Evolutionary conservation across 2,113 vertebrate species (phyloP).

Genomic region (Cavia aperea): DNA sequence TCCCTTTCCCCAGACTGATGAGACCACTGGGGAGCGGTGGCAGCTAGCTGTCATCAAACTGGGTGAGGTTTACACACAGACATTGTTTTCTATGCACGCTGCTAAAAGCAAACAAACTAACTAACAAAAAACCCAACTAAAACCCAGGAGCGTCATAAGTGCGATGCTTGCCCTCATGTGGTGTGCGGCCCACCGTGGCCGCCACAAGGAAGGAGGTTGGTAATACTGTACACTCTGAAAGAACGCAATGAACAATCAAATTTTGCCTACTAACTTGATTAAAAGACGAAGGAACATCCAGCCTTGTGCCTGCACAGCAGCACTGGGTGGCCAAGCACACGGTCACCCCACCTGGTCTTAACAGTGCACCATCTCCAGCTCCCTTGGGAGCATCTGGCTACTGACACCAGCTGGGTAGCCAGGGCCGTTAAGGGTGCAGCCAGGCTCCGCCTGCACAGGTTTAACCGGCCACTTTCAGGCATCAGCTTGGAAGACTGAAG

Average conservation of each 20-base stretch:
- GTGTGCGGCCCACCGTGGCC: neutral
- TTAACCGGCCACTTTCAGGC: no score
- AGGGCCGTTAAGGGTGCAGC: accelerated
- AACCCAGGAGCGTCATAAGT: neutral
- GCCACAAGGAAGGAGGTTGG: neutral
- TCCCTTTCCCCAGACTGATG: neutral
- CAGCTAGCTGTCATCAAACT: neutral
- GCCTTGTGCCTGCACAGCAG: accelerated
- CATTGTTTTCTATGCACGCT: neutral
- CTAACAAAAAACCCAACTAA: neutral
- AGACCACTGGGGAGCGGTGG: accelerated
- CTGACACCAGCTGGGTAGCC: accelerated
- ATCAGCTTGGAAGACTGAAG: neutral
- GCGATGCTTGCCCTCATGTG: accelerated
- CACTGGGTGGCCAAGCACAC: neutral
- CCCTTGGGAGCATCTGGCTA: neutral
- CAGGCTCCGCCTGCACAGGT: neutral
- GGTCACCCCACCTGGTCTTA: accelerated
- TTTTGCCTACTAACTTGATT: neutral
- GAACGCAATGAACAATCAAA: neutral
- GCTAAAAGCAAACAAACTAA: neutral
- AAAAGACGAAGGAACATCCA: neutral
- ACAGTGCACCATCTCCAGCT: accelerated
- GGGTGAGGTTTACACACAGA: neutral
- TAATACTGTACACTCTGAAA: neutral